Evolutionary conservation across 2,797 vertebrate genomes (phyloP).

Genomic region (Malurus leucopterus): DNA sequence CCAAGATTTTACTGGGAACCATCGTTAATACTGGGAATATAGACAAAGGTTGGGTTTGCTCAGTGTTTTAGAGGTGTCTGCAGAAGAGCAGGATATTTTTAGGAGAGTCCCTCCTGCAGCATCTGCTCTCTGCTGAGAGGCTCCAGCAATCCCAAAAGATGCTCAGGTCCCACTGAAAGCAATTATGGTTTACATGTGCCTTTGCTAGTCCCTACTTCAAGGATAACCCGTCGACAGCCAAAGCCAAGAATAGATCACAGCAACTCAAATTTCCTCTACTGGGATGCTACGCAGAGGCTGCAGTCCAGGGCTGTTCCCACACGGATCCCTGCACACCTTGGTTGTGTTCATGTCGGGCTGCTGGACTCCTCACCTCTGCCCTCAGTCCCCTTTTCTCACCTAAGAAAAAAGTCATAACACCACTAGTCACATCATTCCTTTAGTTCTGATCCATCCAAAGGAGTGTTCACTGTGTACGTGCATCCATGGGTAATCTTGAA

Average conservation of each 20-base stretch:
- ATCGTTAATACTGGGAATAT: not conserved
- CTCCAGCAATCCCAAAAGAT: not conserved
- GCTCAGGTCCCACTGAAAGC: not conserved
- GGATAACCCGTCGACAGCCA: rapidly evolving
- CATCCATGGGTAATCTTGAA: not conserved
- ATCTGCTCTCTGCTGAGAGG: not conserved
- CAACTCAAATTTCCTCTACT: not conserved
- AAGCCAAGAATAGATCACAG: not conserved
- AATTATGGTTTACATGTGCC: not conserved
- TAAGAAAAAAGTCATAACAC: not conserved
- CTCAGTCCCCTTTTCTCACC: not conserved
- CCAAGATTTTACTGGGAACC: not conserved
- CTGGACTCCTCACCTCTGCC: not conserved
- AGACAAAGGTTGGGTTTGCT: not conserved
- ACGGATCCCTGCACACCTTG: not conserved
- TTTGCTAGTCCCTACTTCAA: not conserved
- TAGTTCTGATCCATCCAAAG: not conserved
- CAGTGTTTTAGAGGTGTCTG: not conserved
- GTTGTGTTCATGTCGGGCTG: rapidly evolving
- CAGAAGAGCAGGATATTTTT: not conserved
- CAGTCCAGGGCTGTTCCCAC: not conserved
- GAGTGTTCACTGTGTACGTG: rapidly evolving
- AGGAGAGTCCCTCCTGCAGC: not conserved
- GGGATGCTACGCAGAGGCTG: not conserved
- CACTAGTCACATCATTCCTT: not conserved